These are phyloP conservation scores for Bruchidius siliquastri DNA, from an alignment of 2,888 invertebrate species.

Conservation along the genomic window DNA sequence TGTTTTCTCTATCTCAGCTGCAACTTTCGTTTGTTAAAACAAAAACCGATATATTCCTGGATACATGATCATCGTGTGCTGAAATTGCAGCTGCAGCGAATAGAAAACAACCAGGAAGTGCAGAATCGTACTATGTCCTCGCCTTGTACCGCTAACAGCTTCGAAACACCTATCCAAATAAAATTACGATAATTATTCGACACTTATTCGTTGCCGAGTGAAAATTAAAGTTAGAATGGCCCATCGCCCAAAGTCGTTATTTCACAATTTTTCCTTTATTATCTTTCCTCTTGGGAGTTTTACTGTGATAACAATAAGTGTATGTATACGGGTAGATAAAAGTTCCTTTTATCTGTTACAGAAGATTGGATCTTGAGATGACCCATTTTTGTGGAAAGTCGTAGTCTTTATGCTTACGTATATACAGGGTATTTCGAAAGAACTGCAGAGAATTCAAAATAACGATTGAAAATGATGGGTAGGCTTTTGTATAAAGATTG, in stretches of 20 bases:
- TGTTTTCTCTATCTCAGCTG: too few species aligned
- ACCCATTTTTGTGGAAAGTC: not conserved
- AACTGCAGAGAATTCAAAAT: too few species aligned
- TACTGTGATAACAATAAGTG: not conserved
- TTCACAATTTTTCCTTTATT: not conserved
- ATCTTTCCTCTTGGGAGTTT: not conserved
- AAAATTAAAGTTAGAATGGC: not conserved
- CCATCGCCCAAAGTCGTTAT: not conserved
- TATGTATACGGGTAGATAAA: not conserved
- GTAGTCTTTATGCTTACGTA: not conserved
- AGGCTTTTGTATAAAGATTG: too few species aligned
- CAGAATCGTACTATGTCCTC: not conserved
- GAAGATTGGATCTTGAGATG: not conserved
- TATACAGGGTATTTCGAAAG: not conserved
- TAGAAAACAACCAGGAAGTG: not conserved
- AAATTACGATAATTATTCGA: not conserved
- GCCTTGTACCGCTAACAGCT: not conserved
- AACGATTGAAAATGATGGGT: too few species aligned
- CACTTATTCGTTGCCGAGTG: not conserved
- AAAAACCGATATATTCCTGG: not conserved
- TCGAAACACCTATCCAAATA: not conserved
- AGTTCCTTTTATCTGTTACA: not conserved
- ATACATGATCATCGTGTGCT: not conserved
- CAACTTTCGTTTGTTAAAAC: not conserved
- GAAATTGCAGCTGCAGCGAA: not conserved